Conservation (phyloP, 2,113 vertebrate genomes). For the Illadopsis cleaveri region DNA sequence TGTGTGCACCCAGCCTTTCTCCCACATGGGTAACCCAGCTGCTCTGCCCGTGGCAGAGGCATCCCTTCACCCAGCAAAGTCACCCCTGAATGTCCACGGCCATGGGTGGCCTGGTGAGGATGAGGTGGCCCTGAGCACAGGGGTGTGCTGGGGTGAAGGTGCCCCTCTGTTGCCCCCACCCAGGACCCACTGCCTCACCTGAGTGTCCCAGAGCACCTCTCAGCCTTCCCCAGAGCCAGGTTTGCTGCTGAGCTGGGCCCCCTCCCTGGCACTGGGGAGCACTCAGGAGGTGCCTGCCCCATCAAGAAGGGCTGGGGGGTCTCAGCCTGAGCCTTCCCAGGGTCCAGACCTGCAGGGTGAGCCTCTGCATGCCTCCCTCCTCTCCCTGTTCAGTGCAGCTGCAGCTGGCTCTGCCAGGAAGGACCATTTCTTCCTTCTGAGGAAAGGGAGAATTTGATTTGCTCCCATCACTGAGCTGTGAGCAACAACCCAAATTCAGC, state of each 20-base stretch:
- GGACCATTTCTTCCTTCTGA: not conserved
- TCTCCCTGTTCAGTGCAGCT: not conserved
- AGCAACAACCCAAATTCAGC: not conserved
- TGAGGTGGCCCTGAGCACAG: not conserved
- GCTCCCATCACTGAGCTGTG: not conserved
- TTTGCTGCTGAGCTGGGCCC: not conserved
- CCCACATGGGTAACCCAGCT: not conserved
- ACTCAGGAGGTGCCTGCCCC: not conserved
- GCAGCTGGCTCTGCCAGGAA: not conserved
- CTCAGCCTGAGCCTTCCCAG: rapidly evolving
- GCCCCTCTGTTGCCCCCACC: rapidly evolving
- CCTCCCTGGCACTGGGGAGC: not conserved
- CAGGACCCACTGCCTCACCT: not conserved
- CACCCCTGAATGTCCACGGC: rapidly evolving
- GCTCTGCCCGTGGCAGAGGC: not conserved
- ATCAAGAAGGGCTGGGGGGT: not conserved
- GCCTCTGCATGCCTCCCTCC: not conserved
- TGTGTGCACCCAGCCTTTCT: not conserved
- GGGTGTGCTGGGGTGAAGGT: not conserved
- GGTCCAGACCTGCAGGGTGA: not conserved
- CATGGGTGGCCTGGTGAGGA: rapidly evolving
- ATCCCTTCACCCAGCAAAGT: not conserved
- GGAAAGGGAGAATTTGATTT: not conserved
- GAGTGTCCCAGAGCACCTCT: not conserved
- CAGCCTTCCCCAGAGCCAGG: not conserved